phyloP scores from a whole-genome alignment of 2,888 invertebrate species.

The Cerceris rybyensis region DNA sequence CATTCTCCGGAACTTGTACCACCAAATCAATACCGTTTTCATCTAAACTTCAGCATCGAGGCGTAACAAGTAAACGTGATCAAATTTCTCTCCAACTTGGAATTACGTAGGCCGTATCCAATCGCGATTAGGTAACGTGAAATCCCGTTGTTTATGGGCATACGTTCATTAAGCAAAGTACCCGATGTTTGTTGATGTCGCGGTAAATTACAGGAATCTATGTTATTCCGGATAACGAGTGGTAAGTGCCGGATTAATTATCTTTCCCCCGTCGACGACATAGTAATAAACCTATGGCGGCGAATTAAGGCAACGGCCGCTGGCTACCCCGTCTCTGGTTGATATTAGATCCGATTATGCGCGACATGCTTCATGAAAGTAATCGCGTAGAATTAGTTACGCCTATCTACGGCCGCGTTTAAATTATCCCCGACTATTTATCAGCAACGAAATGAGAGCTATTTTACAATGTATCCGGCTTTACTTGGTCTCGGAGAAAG shows the following conservation, averaged over 20 bases:
- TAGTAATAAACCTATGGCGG: slow-evolving; percentile 21
- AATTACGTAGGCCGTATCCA: too few relatives aligned
- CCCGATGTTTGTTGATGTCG: background rate
- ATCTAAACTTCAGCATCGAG: too few relatives aligned
- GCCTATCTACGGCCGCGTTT: slow-evolving; percentile 36
- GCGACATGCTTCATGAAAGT: slow-evolving; percentile 41
- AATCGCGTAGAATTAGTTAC: slow-evolving; percentile 43
- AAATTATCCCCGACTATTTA: slow-evolving; percentile 33
- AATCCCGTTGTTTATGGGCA: background rate
- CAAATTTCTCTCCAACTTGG: too few relatives aligned
- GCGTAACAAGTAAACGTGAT: too few relatives aligned
- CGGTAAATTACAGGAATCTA: background rate
- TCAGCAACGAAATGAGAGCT: slow-evolving; percentile 13
- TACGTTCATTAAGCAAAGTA: background rate
- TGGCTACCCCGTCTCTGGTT: slow-evolving; percentile 17
- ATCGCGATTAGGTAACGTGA: background rate
- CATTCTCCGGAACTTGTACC: too few relatives aligned
- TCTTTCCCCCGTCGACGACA: slow-evolving; percentile 5
- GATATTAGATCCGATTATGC: slow-evolving; percentile 47
- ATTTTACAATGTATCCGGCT: slow-evolving; percentile 8
- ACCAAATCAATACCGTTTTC: too few relatives aligned
- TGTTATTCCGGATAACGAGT: slow-evolving; percentile 15
- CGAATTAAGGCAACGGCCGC: slow-evolving; percentile 28
- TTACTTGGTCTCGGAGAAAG: background rate
- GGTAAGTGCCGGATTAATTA: slow-evolving; percentile 33